Conservation (phyloP, 2,113 vertebrate genomes). For the Oryzias woworae region DNA sequence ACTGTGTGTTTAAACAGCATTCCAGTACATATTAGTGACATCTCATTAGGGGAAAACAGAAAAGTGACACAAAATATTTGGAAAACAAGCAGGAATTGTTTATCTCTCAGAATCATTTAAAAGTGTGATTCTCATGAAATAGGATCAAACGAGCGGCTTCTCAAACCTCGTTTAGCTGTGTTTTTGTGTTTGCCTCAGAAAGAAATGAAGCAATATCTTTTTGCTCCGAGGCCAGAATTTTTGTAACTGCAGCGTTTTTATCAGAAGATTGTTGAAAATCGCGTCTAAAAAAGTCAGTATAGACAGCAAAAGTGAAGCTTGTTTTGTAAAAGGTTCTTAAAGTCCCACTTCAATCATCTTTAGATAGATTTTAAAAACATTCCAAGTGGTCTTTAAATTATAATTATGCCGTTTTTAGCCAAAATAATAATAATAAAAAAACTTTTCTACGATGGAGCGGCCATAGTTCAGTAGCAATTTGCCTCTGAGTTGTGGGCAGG, state of each 20-base stretch:
- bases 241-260: constrained; percentile 57
- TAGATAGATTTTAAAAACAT: too few relatives aligned
- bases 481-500: too few relatives aligned
- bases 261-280: constrained; percentile 48
- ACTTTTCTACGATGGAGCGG: too few relatives aligned
- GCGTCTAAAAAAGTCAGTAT: constrained; percentile 69
- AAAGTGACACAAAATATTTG: constrained; percentile 75
- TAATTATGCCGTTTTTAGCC: too few relatives aligned
- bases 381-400: constrained; percentile 2
- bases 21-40: constrained; percentile 82
- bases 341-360: constrained; percentile 56
- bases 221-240: constrained; percentile 35
- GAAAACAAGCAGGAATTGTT: constrained; percentile 69
- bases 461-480: too few relatives aligned
- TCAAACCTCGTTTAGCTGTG: constrained; percentile 9
- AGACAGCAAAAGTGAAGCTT: constrained; percentile 71
- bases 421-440: too few relatives aligned
- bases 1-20: constrained; percentile 75
- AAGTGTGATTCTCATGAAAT: constrained; percentile 67
- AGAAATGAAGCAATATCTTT: constrained; percentile 11
- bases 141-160: constrained; percentile 37
- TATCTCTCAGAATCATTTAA: constrained; percentile 60
- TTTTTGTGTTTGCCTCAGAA: constrained; percentile 24
- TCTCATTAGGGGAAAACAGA: constrained; percentile 80
- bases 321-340: constrained; percentile 72